phyloP scores from a whole-genome alignment of 37 sponge, comb jelly and placozoan species.

The Axinella damicornis region DNA sequence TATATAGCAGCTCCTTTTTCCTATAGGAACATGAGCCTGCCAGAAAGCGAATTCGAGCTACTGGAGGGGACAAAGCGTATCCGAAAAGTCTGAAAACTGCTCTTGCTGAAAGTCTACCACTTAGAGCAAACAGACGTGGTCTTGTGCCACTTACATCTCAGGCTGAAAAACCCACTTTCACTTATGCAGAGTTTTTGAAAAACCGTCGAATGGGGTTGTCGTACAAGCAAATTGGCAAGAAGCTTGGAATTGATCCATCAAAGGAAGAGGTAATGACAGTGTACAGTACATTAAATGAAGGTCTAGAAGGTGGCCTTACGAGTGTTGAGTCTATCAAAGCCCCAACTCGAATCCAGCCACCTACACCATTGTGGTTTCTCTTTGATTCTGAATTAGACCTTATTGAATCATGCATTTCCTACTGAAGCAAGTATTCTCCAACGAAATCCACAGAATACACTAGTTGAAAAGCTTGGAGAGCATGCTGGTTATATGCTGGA shows the following conservation, averaged over 20 bases:
- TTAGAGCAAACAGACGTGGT: background rate
- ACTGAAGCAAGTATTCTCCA: background rate
- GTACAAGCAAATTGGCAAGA: slow-evolving; percentile 11
- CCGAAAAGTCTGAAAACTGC: too few relatives aligned
- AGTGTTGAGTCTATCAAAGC: background rate
- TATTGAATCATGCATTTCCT: background rate
- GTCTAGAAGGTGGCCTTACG: background rate
- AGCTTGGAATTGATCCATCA: slow-evolving; percentile 17
- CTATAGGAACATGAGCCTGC: too few relatives aligned
- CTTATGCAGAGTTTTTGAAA: background rate
- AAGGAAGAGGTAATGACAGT: slow-evolving; percentile 18
- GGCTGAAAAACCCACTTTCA: background rate
- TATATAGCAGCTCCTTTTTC: too few relatives aligned
- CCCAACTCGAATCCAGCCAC: background rate
- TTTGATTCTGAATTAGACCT: slow-evolving; percentile 12
- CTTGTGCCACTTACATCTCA: background rate
- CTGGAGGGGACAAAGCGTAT: too few relatives aligned
- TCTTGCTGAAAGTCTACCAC: background rate
- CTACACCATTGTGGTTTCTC: slow-evolving; percentile 11
- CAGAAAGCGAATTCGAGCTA: too few relatives aligned
- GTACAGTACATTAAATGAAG: background rate
- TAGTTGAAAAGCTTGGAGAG: background rate
- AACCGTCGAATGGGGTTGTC: background rate
- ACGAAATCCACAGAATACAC: background rate
- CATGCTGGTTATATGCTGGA: slow-evolving; percentile 8